Conservation (phyloP, 2,888 invertebrate genomes). For the Agonopterix subpropinquella region DNA sequence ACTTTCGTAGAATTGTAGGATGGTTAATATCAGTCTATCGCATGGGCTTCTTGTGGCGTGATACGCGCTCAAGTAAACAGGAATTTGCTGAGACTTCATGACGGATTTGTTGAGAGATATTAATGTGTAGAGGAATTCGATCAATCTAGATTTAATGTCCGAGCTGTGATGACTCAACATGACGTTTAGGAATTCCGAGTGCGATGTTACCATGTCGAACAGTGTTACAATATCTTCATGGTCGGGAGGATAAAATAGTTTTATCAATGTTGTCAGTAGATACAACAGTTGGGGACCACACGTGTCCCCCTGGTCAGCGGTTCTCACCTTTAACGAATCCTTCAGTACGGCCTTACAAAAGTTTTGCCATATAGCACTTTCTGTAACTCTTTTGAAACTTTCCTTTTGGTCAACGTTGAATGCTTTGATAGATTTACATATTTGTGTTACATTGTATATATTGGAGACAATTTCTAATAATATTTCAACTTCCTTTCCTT, state of each 20-base stretch:
- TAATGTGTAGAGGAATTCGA: constrained; percentile 79
- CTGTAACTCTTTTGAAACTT: constrained; percentile 52
- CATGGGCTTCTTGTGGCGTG: constrained; percentile 80
- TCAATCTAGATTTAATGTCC: constrained; percentile 75
- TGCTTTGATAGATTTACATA: constrained; percentile 31
- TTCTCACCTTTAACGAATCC: constrained; percentile 73
- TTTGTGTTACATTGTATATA: constrained; percentile 43
- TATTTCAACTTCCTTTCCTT: constrained; percentile 31
- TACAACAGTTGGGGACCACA: constrained; percentile 69
- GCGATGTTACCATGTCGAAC: constrained; percentile 84
- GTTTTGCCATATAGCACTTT: constrained; percentile 72
- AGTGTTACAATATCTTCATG: constrained; percentile 69
- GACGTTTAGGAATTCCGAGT: constrained; percentile 85
- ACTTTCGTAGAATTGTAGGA: constrained; percentile 82
- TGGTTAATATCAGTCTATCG: constrained; percentile 81
- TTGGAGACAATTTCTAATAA: constrained; percentile 36
- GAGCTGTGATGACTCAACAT: constrained; percentile 73
- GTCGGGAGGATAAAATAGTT: constrained; percentile 69
- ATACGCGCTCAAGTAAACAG: constrained; percentile 86
- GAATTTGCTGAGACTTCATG: constrained; percentile 82
- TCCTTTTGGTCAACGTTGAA: constrained; percentile 31
- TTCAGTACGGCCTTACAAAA: constrained; percentile 81
- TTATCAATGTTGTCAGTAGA: constrained; percentile 72
- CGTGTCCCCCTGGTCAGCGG: constrained; percentile 39
- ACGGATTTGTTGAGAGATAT: constrained; percentile 78